A percentile compares a stretch with the other conserved stretches of the same genome.
phyloP scores from a whole-genome alignment of 2,113 vertebrate species.

The Campylomormyrus numenius region DNA sequence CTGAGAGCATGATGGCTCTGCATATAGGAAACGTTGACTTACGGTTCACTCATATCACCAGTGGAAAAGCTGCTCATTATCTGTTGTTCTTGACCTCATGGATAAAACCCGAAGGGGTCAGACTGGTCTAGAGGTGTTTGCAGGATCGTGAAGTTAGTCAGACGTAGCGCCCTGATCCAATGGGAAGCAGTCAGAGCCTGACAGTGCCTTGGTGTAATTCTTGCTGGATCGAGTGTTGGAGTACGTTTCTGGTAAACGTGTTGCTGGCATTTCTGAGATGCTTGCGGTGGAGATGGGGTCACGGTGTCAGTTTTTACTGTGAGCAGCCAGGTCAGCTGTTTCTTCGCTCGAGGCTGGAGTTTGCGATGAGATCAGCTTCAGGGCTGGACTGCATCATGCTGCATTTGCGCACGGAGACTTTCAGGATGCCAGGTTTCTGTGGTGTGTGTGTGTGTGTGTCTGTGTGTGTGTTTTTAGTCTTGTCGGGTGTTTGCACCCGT shows the following conservation, averaged over 20 bases:
- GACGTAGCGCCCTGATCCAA: background rate
- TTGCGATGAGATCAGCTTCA: background rate
- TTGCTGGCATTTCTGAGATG: conserved; percentile 11
- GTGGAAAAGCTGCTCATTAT: background rate
- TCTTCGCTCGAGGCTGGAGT: background rate
- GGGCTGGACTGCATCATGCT: background rate
- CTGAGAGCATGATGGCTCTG: background rate
- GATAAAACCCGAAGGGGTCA: background rate
- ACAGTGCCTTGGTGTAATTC: background rate
- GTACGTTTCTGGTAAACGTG: background rate
- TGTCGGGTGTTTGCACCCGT: background rate
- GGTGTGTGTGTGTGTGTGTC: background rate
- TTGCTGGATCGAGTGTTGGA: background rate
- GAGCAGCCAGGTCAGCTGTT: background rate
- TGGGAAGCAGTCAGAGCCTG: background rate
- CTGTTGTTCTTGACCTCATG: background rate
- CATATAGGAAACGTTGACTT: background rate
- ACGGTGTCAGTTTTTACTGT: background rate
- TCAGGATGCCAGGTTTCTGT: background rate
- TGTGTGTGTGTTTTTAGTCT: background rate
- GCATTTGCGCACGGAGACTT: background rate
- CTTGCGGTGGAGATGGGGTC: background rate
- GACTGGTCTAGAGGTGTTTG: background rate
- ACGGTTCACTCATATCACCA: background rate
- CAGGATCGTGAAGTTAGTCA: background rate